These are phyloP conservation scores for Helogale parvula DNA, from an alignment of 2,113 vertebrate genomes.

Conservation along the genomic window DNA sequence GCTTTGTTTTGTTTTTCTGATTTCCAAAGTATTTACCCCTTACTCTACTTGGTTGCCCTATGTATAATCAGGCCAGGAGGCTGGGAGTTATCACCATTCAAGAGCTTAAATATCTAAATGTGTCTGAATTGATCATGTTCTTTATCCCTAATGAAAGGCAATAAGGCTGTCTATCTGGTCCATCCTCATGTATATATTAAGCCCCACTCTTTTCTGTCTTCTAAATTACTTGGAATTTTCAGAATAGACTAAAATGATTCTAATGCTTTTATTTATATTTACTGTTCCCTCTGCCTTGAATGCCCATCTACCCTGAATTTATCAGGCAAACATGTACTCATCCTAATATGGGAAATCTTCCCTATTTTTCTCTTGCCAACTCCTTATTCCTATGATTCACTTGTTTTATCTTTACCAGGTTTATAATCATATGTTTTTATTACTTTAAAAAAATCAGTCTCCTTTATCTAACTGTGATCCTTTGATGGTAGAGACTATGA, in stretches of 20 bases:
- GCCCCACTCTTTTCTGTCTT: not conserved
- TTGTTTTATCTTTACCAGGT: slow-evolving; percentile 25
- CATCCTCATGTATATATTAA: not conserved
- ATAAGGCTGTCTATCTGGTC: not conserved
- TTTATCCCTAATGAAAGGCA: not conserved
- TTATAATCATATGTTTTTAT: slow-evolving; percentile 36
- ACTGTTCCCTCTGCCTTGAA: not conserved
- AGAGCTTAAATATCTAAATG: not conserved
- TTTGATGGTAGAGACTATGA: not conserved
- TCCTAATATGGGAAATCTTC: not conserved
- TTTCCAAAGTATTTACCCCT: not conserved
- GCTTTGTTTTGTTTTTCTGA: not conserved
- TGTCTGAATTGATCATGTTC: not conserved
- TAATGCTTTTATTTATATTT: slow-evolving; percentile 33
- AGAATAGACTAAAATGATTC: not conserved
- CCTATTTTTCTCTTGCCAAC: not conserved
- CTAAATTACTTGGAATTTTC: slow-evolving; percentile 41
- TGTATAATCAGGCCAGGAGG: not conserved
- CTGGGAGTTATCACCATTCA: not conserved
- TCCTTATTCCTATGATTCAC: not conserved
- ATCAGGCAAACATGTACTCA: not conserved
- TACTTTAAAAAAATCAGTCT: not conserved
- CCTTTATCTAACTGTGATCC: not conserved
- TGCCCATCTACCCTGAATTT: not conserved
- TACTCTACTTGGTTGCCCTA: not conserved